Evolutionary conservation across 2,113 vertebrate species (phyloP).

Genomic region (Oryctolagus cuniculus): DNA sequence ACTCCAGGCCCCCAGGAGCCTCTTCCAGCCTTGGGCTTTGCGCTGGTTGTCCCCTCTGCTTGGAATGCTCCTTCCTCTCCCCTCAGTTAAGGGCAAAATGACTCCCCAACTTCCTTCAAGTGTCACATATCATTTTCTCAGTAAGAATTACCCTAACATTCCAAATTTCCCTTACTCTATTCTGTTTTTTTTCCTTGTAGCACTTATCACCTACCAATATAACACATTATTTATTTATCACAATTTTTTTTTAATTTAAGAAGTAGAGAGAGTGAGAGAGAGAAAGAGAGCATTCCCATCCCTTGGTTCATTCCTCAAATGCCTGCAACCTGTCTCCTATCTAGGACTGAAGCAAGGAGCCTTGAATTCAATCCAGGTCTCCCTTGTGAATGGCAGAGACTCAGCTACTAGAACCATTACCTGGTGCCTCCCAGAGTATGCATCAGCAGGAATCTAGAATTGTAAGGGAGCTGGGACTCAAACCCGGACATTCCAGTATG

Average conservation of each 20-base stretch:
- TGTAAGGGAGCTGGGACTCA: too few species aligned
- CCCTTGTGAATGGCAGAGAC: too few species aligned
- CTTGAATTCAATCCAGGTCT: too few species aligned
- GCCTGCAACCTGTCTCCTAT: too few species aligned
- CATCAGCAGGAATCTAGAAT: too few species aligned
- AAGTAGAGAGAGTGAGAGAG: too few species aligned
- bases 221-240: background rate
- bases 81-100: background rate
- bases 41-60: background rate
- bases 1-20: fast-evolving
- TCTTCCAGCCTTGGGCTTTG: background rate
- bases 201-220: background rate
- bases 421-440: too few species aligned
- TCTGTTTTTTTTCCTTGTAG: background rate
- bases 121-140: background rate
- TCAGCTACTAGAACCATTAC: too few species aligned
- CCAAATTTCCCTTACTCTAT: background rate
- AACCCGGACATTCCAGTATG: too few species aligned
- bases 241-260: background rate
- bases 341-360: too few species aligned
- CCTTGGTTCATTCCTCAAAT: too few species aligned
- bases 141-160: background rate
- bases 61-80: background rate
- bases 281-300: too few species aligned
- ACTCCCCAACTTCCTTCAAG: background rate